Base-by-base conservation (phyloP, 2,113 vertebrate genomes). In the Varanus komodoensis region DNA sequence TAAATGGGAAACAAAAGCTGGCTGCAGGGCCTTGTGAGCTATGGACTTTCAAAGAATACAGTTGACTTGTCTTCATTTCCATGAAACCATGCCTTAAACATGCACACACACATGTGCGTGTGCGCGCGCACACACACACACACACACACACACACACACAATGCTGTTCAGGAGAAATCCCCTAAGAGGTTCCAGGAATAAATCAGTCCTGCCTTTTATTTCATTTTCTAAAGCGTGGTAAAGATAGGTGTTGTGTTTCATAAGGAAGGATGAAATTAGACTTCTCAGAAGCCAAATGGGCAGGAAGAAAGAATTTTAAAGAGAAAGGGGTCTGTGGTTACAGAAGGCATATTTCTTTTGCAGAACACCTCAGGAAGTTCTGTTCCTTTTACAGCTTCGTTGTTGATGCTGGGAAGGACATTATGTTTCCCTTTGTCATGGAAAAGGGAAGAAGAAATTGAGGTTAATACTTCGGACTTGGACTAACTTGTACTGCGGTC, bases 321-420 rank as follows among this genome's bases (percentile, higher is more conserved):
- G 87, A 92, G 93, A 94, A 95, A 94, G 61, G 48, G 88, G 84
- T 27, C 93, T 93, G 82, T 92, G 27, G 71, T 84, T 85, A 90
- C 89, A 95, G 95, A 95, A 95, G 92, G 87, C 85, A 84, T 95
- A 93, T 96, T 94, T 95, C 91, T 95, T 94, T 91, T 57, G 19
- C 84, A 89, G 92, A 93, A 89, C 87, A 94, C 87, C 87, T 93
- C 94, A 95, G 94, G 93, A 96, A 95, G 94, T 94, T 92, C 89
- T 92, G 94, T 82, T 95, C 79, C 90, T 96, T 95, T 92, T 94
- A 95, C 93, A 90, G 94, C 91, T 91, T 96, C 92, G 90, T 93
- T 93, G 92, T 91, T 87, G 0, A 0, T 84, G 82, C 90, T 89
- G 91, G 90, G 87, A 94, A 94, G 93, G 48, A 91, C 89, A 81